Evolutionary conservation across 2,888 invertebrate species (phyloP).

Genomic region (Catocala fraxini): DNA sequence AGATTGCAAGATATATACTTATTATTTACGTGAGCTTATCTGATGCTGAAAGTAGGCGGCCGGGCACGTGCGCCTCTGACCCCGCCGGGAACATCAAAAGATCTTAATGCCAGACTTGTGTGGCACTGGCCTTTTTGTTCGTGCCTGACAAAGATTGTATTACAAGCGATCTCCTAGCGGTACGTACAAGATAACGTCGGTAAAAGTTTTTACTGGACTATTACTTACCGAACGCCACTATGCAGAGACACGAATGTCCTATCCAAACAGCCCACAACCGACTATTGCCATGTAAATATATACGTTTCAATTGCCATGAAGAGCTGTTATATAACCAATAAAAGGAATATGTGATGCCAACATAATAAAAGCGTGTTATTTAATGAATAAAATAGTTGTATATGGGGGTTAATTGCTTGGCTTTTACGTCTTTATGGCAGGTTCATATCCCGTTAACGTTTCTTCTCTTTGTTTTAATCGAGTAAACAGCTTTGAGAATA

Average conservation of each 20-base stretch:
- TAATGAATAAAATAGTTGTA: constrained; percentile 17
- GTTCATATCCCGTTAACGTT: constrained; percentile 17
- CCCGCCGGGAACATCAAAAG: constrained; percentile 63
- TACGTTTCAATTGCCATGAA: constrained; percentile 16
- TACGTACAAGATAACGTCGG: constrained; percentile 21
- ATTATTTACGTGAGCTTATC: constrained; percentile 63
- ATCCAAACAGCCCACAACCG: constrained; percentile 5
- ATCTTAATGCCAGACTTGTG: constrained; percentile 51
- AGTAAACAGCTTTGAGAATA: neutral
- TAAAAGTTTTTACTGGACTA: constrained; percentile 23
- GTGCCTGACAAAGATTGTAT: constrained; percentile 55
- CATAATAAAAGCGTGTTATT: constrained; percentile 23
- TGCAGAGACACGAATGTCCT: constrained; percentile 17
- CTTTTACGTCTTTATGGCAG: constrained; percentile 10
- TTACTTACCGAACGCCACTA: constrained; percentile 29
- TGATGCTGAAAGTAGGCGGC: constrained; percentile 61
- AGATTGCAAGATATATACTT: constrained; percentile 56
- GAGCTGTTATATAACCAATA: constrained; percentile 21
- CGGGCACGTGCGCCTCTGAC: constrained; percentile 66
- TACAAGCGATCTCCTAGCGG: constrained; percentile 36
- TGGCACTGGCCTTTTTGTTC: constrained; percentile 56
- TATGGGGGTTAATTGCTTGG: constrained; percentile 22
- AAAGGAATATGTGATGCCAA: constrained; percentile 18
- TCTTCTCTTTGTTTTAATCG: constrained; percentile 2
- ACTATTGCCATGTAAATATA: constrained; percentile 14